Conservation (phyloP, 2,113 vertebrate species). For the Cyprinodon brontotheroides region DNA sequence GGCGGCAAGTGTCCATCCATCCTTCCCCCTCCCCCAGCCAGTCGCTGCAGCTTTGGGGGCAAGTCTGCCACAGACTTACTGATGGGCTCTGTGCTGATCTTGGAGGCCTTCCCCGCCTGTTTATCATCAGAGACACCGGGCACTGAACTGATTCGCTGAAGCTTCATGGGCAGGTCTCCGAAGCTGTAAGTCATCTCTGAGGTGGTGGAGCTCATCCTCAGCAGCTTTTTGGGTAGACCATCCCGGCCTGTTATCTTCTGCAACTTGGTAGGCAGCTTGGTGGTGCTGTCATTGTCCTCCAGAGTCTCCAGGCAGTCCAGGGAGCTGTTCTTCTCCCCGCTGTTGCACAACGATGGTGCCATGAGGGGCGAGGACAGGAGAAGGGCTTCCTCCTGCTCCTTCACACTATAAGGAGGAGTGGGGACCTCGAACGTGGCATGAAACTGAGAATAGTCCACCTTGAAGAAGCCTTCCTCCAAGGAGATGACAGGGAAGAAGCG, state of each 20-base stretch:
- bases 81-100: conserved; percentile 90
- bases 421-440: conserved; percentile 97
- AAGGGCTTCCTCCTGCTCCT: conserved; percentile 96
- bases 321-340: conserved; percentile 92
- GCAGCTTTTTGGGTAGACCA: conserved; percentile 94
- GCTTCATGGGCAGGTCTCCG: conserved; percentile 96
- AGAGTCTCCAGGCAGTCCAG: conserved; percentile 93
- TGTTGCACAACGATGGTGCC: conserved; percentile 94
- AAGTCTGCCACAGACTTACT: conserved; percentile 97
- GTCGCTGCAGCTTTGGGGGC: conserved; percentile 95
- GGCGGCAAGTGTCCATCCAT: conserved; percentile 97
- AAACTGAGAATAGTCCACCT: conserved; percentile 99
- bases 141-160: conserved; percentile 98
- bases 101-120: conserved; percentile 87
- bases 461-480: conserved; percentile 98
- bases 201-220: conserved; percentile 97
- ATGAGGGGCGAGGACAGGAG: conserved; percentile 97
- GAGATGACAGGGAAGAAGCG: conserved; percentile 98
- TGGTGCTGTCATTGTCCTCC: conserved; percentile 86
- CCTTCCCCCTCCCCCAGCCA: conserved; percentile 84
- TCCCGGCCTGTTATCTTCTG: conserved; percentile 98
- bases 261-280: conserved; percentile 93
- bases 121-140: conserved; percentile 95
- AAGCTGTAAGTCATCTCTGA: conserved; percentile 98
- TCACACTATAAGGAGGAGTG: conserved; percentile 94